Conservation (phyloP, 2,888 invertebrate species). For the Sphinx pinastri region DNA sequence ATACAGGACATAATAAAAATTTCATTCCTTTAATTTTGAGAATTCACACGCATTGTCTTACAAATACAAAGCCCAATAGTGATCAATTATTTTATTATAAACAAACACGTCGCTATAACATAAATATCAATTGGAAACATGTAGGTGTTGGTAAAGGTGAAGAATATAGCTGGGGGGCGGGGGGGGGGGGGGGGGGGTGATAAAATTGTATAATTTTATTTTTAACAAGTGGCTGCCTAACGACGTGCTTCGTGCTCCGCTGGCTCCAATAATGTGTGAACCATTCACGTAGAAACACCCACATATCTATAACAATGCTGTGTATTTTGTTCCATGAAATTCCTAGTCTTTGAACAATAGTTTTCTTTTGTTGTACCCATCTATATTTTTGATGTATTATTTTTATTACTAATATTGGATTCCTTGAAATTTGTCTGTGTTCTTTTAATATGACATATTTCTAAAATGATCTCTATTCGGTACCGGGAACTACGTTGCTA, state of each 20-base stretch:
- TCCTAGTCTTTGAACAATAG: constrained; percentile 13
- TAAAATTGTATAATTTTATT: constrained; percentile 74
- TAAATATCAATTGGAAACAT: constrained; percentile 35
- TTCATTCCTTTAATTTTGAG: no score
- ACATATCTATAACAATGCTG: constrained; percentile 41
- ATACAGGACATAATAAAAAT: no score
- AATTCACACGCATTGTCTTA: no score
- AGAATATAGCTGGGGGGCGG: constrained; percentile 46
- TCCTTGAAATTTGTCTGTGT: background rate
- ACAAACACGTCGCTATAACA: background rate
- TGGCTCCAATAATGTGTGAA: constrained; percentile 66
- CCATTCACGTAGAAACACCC: constrained; percentile 63
- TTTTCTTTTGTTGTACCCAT: background rate
- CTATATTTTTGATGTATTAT: background rate
- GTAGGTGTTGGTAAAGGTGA: constrained; percentile 41
- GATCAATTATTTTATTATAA: background rate
- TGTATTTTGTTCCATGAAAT: constrained; percentile 25
- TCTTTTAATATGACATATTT: no score
- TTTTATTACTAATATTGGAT: background rate
- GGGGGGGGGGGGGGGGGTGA: no score
- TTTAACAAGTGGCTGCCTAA: constrained; percentile 69
- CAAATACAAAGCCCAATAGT: no score
- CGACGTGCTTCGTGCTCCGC: constrained; percentile 65
- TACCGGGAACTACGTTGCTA: no score
- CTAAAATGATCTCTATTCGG: no score